These are phyloP conservation scores for Acanthosepion pharaonis DNA, from an alignment of 2,888 invertebrate genomes.

Conservation along the genomic window DNA sequence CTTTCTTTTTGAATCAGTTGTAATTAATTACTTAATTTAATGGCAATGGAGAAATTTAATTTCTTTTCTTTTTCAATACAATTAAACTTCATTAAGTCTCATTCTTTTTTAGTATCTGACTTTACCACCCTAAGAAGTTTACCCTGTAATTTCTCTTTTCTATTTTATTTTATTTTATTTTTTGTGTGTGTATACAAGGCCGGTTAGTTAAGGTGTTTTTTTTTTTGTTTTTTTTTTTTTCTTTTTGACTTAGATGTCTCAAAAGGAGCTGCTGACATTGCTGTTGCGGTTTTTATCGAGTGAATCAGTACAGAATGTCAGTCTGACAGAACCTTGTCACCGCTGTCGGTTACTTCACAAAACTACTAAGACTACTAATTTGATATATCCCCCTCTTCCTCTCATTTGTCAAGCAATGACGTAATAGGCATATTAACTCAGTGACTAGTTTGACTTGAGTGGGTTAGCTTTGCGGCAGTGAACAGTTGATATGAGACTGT, in stretches of 20 bases:
- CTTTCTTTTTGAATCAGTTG: too few species aligned
- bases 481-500: not conserved
- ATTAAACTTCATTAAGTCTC: too few species aligned
- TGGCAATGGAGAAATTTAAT: too few species aligned
- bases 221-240: too few species aligned
- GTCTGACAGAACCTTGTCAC: not conserved
- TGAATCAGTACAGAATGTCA: not conserved
- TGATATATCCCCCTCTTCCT: not conserved
- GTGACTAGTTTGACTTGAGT: not conserved
- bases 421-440: not conserved
- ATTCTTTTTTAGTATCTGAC: too few species aligned
- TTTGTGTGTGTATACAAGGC: too few species aligned
- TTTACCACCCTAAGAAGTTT: too few species aligned
- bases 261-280: not conserved
- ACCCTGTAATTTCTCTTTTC: too few species aligned
- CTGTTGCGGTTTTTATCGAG: not conserved
- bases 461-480: not conserved
- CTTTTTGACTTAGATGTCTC: not conserved
- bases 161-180: too few species aligned
- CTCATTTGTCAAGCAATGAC: not conserved
- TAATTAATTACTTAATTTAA: too few species aligned
- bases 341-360: not conserved
- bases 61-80: too few species aligned
- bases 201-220: too few species aligned
- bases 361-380: not conserved